Percentiles rank a stretch among this genome's conserved stretches.
phyloP scores from a whole-genome alignment of 2,113 vertebrate species.

The Phainopepla nitens region DNA sequence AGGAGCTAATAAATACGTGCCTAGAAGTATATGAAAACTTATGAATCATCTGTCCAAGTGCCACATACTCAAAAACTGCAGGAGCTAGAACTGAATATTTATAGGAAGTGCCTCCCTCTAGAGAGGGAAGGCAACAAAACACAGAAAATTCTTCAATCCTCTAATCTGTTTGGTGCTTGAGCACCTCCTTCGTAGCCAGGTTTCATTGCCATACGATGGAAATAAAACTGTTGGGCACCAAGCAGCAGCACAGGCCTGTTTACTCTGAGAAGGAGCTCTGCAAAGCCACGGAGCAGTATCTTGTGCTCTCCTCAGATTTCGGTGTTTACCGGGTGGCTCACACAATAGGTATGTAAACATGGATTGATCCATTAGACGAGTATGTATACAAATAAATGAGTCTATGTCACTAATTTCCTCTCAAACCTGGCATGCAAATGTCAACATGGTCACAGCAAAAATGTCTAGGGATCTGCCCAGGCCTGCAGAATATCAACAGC shows the following conservation, averaged over 20 bases:
- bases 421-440: constrained; percentile 15
- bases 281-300: neutral
- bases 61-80: neutral
- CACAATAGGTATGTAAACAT: neutral
- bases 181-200: neutral
- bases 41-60: neutral
- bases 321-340: neutral
- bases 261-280: neutral
- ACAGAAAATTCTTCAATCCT: neutral
- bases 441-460: neutral
- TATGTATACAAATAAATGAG: neutral
- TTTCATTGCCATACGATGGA: neutral
- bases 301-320: neutral
- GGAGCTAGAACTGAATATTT: neutral
- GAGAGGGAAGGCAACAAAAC: neutral
- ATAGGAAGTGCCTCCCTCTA: neutral
- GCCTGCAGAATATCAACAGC: neutral
- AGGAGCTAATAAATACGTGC: neutral
- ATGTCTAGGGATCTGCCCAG: neutral
- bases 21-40: neutral
- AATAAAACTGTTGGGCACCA: neutral
- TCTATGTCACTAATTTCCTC: neutral
- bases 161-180: neutral
- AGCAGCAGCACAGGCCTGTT: neutral
- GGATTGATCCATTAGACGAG: neutral